A percentile compares a stretch with the other conserved stretches of the same genome.
phyloP scores from a whole-genome alignment of 1,140 invertebrate genomes.

The Aculops lycopersici region DNA sequence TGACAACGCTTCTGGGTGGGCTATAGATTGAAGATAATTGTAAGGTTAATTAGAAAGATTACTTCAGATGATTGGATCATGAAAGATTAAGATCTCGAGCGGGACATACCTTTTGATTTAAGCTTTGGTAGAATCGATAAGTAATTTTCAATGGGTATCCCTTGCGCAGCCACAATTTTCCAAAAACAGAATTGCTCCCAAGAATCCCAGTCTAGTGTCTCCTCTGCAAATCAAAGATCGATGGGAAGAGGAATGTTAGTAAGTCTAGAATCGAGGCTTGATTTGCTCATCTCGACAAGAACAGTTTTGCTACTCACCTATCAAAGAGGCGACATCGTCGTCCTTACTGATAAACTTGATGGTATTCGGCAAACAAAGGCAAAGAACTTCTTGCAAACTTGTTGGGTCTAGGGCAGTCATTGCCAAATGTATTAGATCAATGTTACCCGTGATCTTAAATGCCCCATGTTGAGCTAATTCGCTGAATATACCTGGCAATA shows the following conservation, averaged over 20 bases:
- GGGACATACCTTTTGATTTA: slow-evolving; percentile 24
- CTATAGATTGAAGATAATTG: slow-evolving; percentile 17
- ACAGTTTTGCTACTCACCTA: slow-evolving; percentile 17
- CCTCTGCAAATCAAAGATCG: slow-evolving; percentile 28
- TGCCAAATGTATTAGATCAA: slow-evolving; percentile 46
- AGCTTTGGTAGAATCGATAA: slow-evolving; percentile 59
- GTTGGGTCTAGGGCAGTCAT: slow-evolving; percentile 53
- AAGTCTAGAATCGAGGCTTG: too few relatives aligned
- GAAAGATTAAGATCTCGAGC: background rate
- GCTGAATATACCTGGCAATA: slow-evolving; percentile 57
- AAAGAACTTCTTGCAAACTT: slow-evolving; percentile 52
- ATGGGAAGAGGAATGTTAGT: background rate
- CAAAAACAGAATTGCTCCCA: slow-evolving; percentile 85
- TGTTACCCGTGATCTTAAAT: slow-evolving; percentile 47
- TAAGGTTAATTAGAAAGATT: slow-evolving; percentile 3
- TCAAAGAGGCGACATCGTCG: slow-evolving; percentile 18
- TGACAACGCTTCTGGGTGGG: slow-evolving; percentile 67
- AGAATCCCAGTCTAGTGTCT: slow-evolving; percentile 70
- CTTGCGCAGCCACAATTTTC: slow-evolving; percentile 69
- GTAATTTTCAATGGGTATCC: slow-evolving; percentile 56
- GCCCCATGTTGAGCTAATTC: slow-evolving; percentile 57
- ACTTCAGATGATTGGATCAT: background rate
- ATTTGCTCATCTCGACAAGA: too few relatives aligned
- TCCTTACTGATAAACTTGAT: slow-evolving; percentile 22
- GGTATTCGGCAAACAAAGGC: slow-evolving; percentile 56